Evolutionary conservation across 2,888 invertebrate genomes (phyloP), one percentile per base, ranked within the genome.

Genomic region (Agriopis leucophaearia): DNA sequence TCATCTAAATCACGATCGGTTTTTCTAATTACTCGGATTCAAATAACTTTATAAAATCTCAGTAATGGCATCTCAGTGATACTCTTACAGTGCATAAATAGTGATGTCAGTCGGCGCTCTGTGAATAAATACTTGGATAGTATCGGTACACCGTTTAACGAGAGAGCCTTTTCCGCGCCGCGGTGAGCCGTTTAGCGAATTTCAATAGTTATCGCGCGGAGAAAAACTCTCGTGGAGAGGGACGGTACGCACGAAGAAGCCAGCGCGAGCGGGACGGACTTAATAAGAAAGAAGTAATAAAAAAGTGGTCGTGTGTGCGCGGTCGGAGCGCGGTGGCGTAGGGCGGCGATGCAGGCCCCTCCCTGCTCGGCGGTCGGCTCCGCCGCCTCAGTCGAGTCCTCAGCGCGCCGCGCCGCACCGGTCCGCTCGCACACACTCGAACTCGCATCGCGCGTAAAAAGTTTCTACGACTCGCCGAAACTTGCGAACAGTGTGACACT

Each of bases 171-270:
- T 94, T 92, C 93, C 92, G 88, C 91, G 88, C 89, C 89, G 91
- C 90, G 90, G 91, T 88, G 91, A 92, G 88, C 91, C 91, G 88
- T 94, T 94, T 93, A 93, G 93, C 93, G 91, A 93, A 93, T 93
- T 93, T 94, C 93, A 92, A 94, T 93, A 94, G 93, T 92, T 93
- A 94, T 91, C 93, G 88, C 91, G 86, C 82, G 86, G 90, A 92
- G 93, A 94, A 93, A 93, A 92, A 92, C 92, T 91, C 89, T 84
- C 76, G 79, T 56, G 77, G 90, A 91, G 82, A 81, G 88, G 82
- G 92, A 92, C 82, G 83, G 83, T 78, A 81, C 82, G 82, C 79
- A 78, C 72, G 72, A 76, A 73, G 80, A 78, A 74, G 69, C 75
- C 76, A 75, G 91, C 84, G 88, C 76, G 91, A 92, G 88, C 85